phyloP scores from a whole-genome alignment of 2,888 invertebrate species.

The Priocnemis perturbator region DNA sequence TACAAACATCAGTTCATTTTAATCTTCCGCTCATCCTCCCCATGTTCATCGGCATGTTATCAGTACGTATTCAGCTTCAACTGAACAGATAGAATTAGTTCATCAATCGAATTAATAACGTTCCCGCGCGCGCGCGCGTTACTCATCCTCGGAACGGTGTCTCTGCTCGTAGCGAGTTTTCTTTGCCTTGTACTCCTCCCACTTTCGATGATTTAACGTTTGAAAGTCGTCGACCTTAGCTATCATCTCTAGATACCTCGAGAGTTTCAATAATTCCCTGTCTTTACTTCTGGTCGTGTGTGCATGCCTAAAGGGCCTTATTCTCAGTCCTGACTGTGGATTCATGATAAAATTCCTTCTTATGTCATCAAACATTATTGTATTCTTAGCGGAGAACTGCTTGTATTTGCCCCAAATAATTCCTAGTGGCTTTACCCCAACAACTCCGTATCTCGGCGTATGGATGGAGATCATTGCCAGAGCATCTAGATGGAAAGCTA shows the following conservation, averaged over 20 bases:
- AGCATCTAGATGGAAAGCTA: constrained; percentile 93
- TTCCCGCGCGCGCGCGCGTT: constrained; percentile 9
- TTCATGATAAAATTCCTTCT: constrained; percentile 98
- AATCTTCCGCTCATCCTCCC: constrained; percentile 15
- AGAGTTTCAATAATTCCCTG: constrained; percentile 86
- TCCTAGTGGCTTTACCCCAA: constrained; percentile 96
- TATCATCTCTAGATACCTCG: constrained; percentile 89
- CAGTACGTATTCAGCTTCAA: constrained; percentile 13
- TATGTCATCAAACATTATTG: constrained; percentile 98
- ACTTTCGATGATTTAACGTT: constrained; percentile 90
- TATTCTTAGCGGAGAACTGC: constrained; percentile 92
- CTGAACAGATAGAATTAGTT: constrained; percentile 16
- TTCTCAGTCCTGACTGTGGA: constrained; percentile 93
- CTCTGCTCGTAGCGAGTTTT: constrained; percentile 49
- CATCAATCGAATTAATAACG: not conserved
- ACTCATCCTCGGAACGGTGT: constrained; percentile 33
- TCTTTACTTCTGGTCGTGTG: constrained; percentile 91
- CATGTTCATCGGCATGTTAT: not conserved
- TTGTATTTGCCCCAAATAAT: constrained; percentile 97
- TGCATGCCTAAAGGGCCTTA: constrained; percentile 93
- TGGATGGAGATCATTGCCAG: constrained; percentile 97
- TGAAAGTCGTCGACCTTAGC: constrained; percentile 89
- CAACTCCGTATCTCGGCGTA: constrained; percentile 91
- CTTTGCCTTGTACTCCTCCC: constrained; percentile 87
- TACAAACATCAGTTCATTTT: not conserved